Evolutionary conservation across 2,797 vertebrate genomes (phyloP).

Genomic region (Fundulus diaphanus): DNA sequence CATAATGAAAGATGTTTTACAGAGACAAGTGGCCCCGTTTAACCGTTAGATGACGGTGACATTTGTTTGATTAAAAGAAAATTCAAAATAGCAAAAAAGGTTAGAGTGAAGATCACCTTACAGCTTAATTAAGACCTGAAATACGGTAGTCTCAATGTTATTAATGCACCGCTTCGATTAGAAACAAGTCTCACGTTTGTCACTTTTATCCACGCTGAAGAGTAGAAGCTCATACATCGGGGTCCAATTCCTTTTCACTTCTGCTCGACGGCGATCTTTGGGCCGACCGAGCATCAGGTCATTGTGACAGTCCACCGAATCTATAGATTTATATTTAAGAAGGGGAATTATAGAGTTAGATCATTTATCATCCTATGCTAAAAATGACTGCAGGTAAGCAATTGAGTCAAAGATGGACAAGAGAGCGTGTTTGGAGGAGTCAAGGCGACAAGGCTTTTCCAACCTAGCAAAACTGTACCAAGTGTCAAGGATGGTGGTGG

Average conservation of each 20-base stretch:
- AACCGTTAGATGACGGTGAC: conserved; percentile 1
- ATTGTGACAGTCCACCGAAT: background rate
- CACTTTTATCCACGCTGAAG: conserved; percentile 53
- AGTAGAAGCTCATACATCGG: conserved; percentile 23
- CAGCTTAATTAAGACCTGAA: conserved; percentile 57
- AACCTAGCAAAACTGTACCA: too few relatives aligned
- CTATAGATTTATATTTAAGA: background rate
- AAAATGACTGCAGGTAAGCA: background rate
- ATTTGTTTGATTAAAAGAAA: conserved; percentile 14
- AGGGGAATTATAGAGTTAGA: background rate
- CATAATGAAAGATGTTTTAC: conserved; percentile 11
- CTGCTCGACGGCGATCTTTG: too few relatives aligned
- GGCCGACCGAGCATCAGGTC: too few relatives aligned
- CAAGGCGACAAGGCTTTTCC: too few relatives aligned
- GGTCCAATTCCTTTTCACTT: background rate
- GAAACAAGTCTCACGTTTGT: conserved; percentile 65
- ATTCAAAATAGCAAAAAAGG: conserved; percentile 36
- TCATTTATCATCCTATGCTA: background rate
- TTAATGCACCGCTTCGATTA: conserved; percentile 77
- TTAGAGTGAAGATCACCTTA: conserved; percentile 47
- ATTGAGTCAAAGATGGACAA: background rate
- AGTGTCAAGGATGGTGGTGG: too few relatives aligned
- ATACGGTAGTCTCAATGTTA: conserved; percentile 61
- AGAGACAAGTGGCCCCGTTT: background rate
- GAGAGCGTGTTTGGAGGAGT: too few relatives aligned